phyloP scores from a whole-genome alignment of 2,888 invertebrate species.

The Epiblema foenella region DNA sequence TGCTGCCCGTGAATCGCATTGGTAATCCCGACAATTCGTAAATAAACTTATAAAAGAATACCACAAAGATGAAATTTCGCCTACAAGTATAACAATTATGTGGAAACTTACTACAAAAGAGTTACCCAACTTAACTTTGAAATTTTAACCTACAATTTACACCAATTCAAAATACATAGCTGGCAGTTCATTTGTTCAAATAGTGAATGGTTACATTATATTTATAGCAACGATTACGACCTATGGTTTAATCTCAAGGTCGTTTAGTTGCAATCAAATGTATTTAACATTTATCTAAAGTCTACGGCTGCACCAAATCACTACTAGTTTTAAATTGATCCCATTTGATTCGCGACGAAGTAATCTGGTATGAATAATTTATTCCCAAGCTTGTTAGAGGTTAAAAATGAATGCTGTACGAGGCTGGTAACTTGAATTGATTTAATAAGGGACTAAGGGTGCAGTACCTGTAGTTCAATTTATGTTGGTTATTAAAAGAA shows the following conservation, averaged over 20 bases:
- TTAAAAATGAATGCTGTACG: constrained; percentile 5
- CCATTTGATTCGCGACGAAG: constrained; percentile 20
- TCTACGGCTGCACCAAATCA: constrained; percentile 1
- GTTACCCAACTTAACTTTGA: constrained; percentile 3
- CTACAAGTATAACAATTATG: neutral
- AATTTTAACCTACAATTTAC: neutral
- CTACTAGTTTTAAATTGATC: constrained; percentile 34
- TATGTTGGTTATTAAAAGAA: neutral
- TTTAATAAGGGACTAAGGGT: neutral
- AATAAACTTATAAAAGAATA: neutral
- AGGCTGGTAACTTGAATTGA: neutral
- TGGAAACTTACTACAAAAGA: constrained; percentile 20
- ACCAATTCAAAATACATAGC: constrained; percentile 8
- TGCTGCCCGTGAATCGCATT: too few relatives aligned
- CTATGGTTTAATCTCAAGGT: constrained; percentile 17
- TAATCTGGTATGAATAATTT: constrained; percentile 35
- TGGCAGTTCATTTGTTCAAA: constrained; percentile 16
- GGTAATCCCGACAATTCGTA: too few relatives aligned
- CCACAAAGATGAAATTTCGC: neutral
- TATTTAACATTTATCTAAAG: constrained; percentile 18
- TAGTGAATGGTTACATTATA: constrained; percentile 25
- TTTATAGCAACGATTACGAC: neutral
- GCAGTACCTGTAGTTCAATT: neutral
- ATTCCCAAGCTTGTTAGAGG: constrained; percentile 19
- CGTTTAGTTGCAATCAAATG: constrained; percentile 28